phyloP scores from a whole-genome alignment of 2,888 invertebrate species.

The Thelaira solivaga region DNA sequence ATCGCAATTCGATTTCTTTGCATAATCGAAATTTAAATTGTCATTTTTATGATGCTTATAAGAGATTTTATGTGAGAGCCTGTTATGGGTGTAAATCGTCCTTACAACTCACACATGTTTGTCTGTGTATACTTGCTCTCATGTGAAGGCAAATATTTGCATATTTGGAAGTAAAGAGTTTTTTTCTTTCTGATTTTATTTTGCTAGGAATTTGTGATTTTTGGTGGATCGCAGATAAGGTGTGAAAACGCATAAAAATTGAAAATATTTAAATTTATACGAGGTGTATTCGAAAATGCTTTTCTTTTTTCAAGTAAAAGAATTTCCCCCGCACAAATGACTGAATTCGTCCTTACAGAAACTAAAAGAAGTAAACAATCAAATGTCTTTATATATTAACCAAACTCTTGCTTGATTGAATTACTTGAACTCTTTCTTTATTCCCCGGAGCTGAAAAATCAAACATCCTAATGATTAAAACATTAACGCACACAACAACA shows the following conservation, averaged over 20 bases:
- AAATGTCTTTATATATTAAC: no score
- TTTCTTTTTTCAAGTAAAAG: no score
- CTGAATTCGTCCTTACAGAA: no score
- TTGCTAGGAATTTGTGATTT: not conserved
- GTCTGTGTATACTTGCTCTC: not conserved
- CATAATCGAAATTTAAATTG: constrained; percentile 62
- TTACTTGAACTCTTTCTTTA: no score
- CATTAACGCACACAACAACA: no score
- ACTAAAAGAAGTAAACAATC: no score
- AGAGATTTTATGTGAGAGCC: constrained; percentile 31
- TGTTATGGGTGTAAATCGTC: not conserved
- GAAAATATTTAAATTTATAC: not conserved
- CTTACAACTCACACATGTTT: constrained; percentile 9
- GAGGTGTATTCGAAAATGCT: not conserved
- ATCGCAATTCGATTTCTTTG: constrained; percentile 56
- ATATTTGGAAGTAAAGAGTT: constrained; percentile 22
- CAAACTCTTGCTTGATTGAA: no score
- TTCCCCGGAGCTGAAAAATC: no score
- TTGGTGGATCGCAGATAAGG: constrained; percentile 52
- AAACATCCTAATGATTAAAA: no score
- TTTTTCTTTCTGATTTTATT: not conserved
- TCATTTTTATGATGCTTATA: constrained; percentile 52
- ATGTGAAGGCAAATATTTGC: constrained; percentile 43
- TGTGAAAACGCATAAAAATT: constrained; percentile 55
- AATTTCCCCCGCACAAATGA: no score